Evolutionary conservation across 2,797 vertebrate species (phyloP).

Genomic region (Anguilla pacifica): DNA sequence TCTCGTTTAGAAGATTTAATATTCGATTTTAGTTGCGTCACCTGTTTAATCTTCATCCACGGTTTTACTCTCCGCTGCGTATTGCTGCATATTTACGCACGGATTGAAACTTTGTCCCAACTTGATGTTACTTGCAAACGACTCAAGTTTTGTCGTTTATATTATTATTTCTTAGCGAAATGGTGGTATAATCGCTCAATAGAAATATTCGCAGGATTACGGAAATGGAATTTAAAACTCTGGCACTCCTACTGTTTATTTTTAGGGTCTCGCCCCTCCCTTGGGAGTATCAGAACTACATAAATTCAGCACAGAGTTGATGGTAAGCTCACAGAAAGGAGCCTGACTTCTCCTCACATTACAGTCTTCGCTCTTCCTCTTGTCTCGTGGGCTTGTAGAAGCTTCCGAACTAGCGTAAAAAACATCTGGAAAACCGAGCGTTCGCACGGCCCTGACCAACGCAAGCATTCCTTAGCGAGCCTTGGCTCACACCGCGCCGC

Average conservation of each 20-base stretch:
- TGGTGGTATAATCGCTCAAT: not conserved
- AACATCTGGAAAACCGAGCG: constrained; percentile 37
- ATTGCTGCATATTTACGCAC: not conserved
- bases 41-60: not conserved
- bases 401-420: not conserved
- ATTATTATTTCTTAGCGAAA: not conserved
- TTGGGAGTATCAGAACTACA: not conserved
- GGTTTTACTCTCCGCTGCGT: not conserved
- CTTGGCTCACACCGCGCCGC: not conserved
- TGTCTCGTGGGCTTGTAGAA: not conserved
- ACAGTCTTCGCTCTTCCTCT: constrained; percentile 11
- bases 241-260: constrained; percentile 11
- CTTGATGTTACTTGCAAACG: not conserved
- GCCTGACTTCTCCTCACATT: constrained; percentile 15
- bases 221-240: not conserved
- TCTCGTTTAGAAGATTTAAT: not conserved
- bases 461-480: not conserved
- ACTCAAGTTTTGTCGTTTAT: not conserved
- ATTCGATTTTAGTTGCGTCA: not conserved
- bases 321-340: not conserved
- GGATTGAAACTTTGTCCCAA: not conserved
- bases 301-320: not conserved
- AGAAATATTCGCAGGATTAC: not conserved
- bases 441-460: constrained; percentile 18
- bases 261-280: not conserved